A percentile compares a stretch with the other conserved stretches of the same genome.
Conservation (phyloP, 2,888 invertebrate genomes). For the Nowickia ferox region DNA sequence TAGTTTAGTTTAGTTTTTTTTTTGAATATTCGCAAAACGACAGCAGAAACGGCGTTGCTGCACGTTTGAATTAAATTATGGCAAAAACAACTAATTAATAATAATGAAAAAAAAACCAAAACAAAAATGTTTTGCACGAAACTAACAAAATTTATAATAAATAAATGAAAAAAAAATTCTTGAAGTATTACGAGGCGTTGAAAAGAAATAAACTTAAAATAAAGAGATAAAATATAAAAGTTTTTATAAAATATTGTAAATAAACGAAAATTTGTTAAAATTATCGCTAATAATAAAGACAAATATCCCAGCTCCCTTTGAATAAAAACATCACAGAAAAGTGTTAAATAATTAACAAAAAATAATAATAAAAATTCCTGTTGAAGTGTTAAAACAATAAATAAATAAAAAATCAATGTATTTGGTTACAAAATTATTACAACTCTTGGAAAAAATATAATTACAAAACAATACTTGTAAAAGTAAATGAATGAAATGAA, state of each 20-base stretch:
- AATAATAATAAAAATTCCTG: neutral
- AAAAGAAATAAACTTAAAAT: conserved; percentile 29
- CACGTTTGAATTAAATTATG: conserved; percentile 54
- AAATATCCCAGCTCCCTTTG: neutral
- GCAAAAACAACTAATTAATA: conserved; percentile 61
- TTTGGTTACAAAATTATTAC: conserved; percentile 47
- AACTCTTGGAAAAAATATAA: neutral
- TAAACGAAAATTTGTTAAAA: conserved; percentile 11
- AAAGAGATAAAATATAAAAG: conserved; percentile 11
- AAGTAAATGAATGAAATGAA: conserved; percentile 41
- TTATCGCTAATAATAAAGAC: conserved; percentile 1
- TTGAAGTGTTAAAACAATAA: neutral
- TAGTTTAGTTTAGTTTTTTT: conserved; percentile 29
- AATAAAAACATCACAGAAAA: conserved; percentile 8
- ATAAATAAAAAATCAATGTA: neutral
- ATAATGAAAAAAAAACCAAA: conserved; percentile 9
- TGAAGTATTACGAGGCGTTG: conserved; percentile 51
- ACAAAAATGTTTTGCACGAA: conserved; percentile 29
- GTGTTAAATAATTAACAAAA: conserved; percentile 1
- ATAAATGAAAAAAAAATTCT: conserved; percentile 52
- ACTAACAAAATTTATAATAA: conserved; percentile 8
- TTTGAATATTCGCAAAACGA: conserved; percentile 57
- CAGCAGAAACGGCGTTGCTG: conserved; percentile 47
- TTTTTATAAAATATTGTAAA: neutral
- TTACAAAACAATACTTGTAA: conserved; percentile 21